Percentiles rank a stretch among this genome's conserved stretches.
phyloP scores from a whole-genome alignment of 2,888 invertebrate species.

The Pemphredon lugubris region DNA sequence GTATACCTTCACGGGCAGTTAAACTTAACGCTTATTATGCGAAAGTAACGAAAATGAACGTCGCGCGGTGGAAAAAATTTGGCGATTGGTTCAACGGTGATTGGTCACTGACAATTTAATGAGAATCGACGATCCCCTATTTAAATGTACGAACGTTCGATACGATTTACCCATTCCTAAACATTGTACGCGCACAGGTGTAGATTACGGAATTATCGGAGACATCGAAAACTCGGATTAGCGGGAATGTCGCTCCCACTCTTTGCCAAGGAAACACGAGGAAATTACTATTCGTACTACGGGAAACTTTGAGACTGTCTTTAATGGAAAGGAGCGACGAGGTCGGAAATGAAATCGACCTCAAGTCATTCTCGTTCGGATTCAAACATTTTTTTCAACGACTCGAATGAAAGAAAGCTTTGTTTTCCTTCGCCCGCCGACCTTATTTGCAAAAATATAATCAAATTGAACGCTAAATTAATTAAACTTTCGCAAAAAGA shows the following conservation, averaged over 20 bases:
- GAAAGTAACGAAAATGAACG: conserved; percentile 49
- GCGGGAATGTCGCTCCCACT: conserved; percentile 63
- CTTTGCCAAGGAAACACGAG: conserved; percentile 44
- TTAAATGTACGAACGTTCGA: too few species aligned
- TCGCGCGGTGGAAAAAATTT: conserved; percentile 3
- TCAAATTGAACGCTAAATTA: not conserved
- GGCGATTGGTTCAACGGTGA: too few species aligned
- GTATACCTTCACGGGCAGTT: conserved; percentile 41
- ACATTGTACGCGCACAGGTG: too few species aligned
- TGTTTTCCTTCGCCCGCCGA: not conserved
- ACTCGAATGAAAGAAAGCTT: not conserved
- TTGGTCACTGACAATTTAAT: too few species aligned
- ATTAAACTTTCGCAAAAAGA: not conserved
- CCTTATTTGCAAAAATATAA: not conserved
- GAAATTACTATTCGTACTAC: conserved; percentile 56
- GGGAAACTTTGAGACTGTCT: conserved; percentile 58
- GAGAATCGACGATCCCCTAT: too few species aligned
- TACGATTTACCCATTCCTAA: too few species aligned
- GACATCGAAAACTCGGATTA: conserved; percentile 74
- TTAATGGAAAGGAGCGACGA: conserved; percentile 58
- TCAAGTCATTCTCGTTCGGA: not conserved
- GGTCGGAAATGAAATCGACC: conserved; percentile 57
- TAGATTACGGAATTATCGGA: too few species aligned
- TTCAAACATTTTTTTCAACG: conserved; percentile 9
- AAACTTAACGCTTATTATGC: conserved; percentile 53